Conservation (phyloP, 2,113 vertebrate genomes). For the Ancistrus triradiatus region DNA sequence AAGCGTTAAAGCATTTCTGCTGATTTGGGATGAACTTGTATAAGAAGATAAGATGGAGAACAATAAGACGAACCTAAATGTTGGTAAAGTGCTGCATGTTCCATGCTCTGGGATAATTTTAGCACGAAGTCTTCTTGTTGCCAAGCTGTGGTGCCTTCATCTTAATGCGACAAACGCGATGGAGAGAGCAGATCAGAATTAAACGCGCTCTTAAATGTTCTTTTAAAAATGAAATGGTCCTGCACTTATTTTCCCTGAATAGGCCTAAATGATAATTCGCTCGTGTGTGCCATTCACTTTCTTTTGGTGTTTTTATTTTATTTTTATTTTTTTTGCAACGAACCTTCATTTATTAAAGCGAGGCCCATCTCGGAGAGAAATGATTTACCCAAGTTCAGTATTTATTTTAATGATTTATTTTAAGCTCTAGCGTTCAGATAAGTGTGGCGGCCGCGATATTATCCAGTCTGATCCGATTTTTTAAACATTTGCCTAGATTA, state of each 20-base stretch:
- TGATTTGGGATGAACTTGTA: no score
- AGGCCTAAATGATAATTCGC: no score
- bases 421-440: constrained; percentile 44
- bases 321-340: neutral
- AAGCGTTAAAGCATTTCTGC: no score
- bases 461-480: constrained; percentile 54
- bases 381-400: constrained; percentile 6
- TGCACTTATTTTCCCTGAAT: no score
- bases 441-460: constrained; percentile 48
- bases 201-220: neutral
- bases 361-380: neutral
- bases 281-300: no score
- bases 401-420: constrained; percentile 49
- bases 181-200: neutral
- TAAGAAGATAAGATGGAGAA: no score
- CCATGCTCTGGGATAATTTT: constrained; percentile 31
- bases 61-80: no score
- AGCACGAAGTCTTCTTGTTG: constrained; percentile 23
- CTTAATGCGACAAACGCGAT: constrained; percentile 16
- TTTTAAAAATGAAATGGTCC: no score
- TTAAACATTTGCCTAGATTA: constrained; percentile 52
- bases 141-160: constrained; percentile 34
- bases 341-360: neutral
- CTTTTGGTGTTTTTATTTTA: neutral
- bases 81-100: constrained; percentile 14